phyloP scores from a whole-genome alignment of 2,113 vertebrate genomes.

The Phrynosoma platyrhinos region DNA sequence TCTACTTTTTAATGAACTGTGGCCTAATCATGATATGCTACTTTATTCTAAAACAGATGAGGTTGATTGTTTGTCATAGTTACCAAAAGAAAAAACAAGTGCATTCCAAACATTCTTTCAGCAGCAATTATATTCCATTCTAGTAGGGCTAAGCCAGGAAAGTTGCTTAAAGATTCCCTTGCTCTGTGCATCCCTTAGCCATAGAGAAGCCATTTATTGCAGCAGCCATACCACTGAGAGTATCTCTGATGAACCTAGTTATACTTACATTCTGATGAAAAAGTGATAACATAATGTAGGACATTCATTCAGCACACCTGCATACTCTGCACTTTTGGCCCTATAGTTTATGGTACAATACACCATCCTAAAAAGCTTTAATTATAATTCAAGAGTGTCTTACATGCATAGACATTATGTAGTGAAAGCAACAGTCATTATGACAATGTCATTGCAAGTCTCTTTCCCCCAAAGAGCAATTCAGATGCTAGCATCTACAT shows the following conservation, averaged over 20 bases:
- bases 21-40: no score
- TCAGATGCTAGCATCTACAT: background rate
- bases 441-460: background rate
- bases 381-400: background rate
- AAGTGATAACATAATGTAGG: background rate
- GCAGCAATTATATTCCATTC: background rate
- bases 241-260: background rate
- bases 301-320: background rate
- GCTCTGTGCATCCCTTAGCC: background rate
- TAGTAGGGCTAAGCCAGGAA: background rate
- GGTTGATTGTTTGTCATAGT: background rate
- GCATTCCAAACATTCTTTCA: background rate
- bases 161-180: background rate
- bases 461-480: background rate
- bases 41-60: background rate
- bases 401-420: background rate
- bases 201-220: background rate
- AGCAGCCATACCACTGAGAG: background rate
- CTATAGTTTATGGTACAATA: conserved; percentile 5
- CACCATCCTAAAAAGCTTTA: background rate
- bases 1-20: background rate
- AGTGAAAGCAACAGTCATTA: background rate
- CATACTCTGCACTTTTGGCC: background rate
- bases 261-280: background rate
- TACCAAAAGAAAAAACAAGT: background rate